Conservation (phyloP, 2,888 invertebrate genomes). For the Amblyjoppa proteus region DNA sequence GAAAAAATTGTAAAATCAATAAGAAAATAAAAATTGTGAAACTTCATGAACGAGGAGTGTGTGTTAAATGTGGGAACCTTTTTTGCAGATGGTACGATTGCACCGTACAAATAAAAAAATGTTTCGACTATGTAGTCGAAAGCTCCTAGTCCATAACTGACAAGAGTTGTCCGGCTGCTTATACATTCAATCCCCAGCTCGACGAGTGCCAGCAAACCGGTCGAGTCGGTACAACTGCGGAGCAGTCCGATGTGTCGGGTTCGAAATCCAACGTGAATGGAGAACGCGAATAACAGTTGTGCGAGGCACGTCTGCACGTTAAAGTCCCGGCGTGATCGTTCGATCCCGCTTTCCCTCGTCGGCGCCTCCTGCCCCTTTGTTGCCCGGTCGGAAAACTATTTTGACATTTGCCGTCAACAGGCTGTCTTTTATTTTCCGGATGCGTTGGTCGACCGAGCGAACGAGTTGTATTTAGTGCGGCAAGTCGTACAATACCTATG, state of each 20-base stretch:
- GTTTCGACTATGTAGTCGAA: neutral
- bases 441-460: too few relatives aligned
- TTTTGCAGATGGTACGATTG: neutral
- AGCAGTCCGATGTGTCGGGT: neutral
- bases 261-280: constrained; percentile 28
- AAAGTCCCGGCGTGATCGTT: constrained; percentile 25
- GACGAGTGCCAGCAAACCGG: constrained; percentile 15
- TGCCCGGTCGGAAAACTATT: constrained; percentile 5
- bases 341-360: constrained; percentile 5
- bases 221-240: constrained; percentile 5
- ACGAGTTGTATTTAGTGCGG: too few relatives aligned
- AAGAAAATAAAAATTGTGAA: too few relatives aligned
- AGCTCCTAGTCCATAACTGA: neutral
- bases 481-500: neutral
- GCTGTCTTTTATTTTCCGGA: constrained; percentile 9
- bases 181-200: constrained; percentile 24
- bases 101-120: neutral
- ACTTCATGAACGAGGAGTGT: too few relatives aligned
- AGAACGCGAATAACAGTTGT: constrained; percentile 15
- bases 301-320: constrained; percentile 12
- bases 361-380: constrained; percentile 6
- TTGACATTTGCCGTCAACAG: constrained; percentile 1
- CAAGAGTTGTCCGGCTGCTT: constrained; percentile 15
- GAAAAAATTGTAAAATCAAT: too few relatives aligned
- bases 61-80: neutral